phyloP scores from a whole-genome alignment of 2,888 invertebrate genomes.

The Embidobia sp. region DNA sequence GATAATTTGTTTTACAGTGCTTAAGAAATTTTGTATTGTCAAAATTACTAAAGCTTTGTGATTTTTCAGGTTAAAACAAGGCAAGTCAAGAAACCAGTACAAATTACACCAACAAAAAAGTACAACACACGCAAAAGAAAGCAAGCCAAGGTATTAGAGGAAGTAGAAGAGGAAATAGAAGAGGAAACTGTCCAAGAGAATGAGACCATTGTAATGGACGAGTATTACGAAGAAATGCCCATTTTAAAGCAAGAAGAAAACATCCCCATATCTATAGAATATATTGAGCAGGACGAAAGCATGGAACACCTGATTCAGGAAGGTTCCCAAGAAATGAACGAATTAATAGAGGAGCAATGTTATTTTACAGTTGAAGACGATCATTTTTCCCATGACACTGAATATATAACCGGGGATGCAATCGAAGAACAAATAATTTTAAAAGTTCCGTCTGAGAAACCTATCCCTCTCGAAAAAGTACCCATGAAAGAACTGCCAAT shows the following conservation, averaged over 20 bases:
- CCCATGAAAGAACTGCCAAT: slow-evolving; percentile 46
- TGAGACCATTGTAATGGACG: slow-evolving; percentile 14
- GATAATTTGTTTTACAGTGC: too few species aligned
- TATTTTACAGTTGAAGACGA: slow-evolving; percentile 29
- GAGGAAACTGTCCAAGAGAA: background rate
- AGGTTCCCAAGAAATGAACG: slow-evolving; percentile 31
- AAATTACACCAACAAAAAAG: slow-evolving; percentile 3
- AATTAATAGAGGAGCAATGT: slow-evolving; percentile 46
- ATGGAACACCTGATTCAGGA: slow-evolving; percentile 38
- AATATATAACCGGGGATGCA: slow-evolving; percentile 26
- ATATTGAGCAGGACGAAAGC: slow-evolving; percentile 30
- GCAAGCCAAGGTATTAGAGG: slow-evolving; percentile 20
- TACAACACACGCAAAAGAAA: slow-evolving; percentile 50
- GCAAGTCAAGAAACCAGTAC: slow-evolving; percentile 28
- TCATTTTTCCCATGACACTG: background rate
- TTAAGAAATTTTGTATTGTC: too few species aligned
- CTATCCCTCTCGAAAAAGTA: slow-evolving; percentile 23
- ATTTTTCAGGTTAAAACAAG: slow-evolving; percentile 36
- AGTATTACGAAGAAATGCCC: slow-evolving; percentile 33
- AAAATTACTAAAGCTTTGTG: too few species aligned
- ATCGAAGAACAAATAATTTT: slow-evolving; percentile 20
- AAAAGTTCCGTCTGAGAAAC: slow-evolving; percentile 30
- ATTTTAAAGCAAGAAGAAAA: slow-evolving; percentile 41
- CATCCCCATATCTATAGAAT: slow-evolving; percentile 47
- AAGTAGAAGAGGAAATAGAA: slow-evolving; percentile 12